Base-by-base conservation (phyloP, 1,140 invertebrate species). In the Neodiprion pinetum region DNA sequence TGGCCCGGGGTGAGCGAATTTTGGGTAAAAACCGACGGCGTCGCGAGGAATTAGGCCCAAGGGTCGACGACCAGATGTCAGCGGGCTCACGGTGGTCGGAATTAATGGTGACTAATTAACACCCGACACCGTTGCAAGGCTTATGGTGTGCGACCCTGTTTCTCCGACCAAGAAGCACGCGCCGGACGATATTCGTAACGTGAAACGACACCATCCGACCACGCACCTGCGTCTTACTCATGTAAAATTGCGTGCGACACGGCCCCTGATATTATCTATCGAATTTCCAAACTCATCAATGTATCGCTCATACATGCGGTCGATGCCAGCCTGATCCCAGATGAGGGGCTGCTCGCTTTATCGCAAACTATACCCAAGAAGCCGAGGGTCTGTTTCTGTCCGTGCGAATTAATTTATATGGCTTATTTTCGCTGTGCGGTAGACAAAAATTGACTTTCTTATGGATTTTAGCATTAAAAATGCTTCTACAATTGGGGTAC, bases 71-170 rank as follows among this genome's bases (percentile, higher is more conserved):
- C 53, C 53, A 61, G 11, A 14, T 17, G 53, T 61, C n/a, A 8
- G n/a, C 53, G n/a, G 53, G 53, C 11, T 61, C 53, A 14, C 11
- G 53, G 53, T 61, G 53, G 53, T 9, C 8, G 53, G 9, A 40
- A 61, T 61, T 61, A 61, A 61, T 61, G 53, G n/a, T 61, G 53
- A 61, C 53, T 61, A 61, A 61, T 61, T 61, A 61, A 61, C n/a
- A 61, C 53, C 53, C 53, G 53, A 61, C 53, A 61, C 53, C 53
- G 53, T 12, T 61, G 53, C 53, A 9, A 61, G n/a, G 53, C 9
- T 61, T 12, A 9, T 17, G 11, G 53, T 17, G n/a, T 61, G 3
- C 53, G n/a, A 17, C 5, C 53, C 53, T 61, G 11, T 7, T 61
- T 4, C n/a, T 7, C 53, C 53, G 53, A 8, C 11, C n/a, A 61